Percentiles rank a stretch among this genome's conserved stretches.
Evolutionary conservation across 2,113 vertebrate species (phyloP).

Genomic region (Engraulis encrasicolus): DNA sequence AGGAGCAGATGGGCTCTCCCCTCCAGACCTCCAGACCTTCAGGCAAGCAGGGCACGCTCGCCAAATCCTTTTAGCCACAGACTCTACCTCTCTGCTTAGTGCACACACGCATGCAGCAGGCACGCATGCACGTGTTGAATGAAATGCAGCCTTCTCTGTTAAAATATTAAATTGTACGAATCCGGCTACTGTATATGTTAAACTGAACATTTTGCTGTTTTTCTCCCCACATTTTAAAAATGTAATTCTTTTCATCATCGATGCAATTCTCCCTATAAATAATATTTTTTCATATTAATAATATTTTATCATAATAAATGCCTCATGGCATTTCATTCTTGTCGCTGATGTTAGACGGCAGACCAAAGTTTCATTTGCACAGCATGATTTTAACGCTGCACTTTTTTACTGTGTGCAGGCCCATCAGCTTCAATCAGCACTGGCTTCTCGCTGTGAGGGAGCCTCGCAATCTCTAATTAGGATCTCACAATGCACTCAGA

Average conservation of each 20-base stretch:
- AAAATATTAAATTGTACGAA: too few relatives aligned
- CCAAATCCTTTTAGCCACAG: neutral
- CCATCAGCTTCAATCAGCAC: neutral
- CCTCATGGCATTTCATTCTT: neutral
- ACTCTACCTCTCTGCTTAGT: neutral
- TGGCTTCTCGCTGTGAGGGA: neutral
- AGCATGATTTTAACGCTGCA: too few relatives aligned
- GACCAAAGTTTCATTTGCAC: neutral
- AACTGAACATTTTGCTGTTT: too few relatives aligned
- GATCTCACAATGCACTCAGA: neutral
- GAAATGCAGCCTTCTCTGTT: too few relatives aligned
- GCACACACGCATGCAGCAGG: neutral
- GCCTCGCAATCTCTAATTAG: neutral
- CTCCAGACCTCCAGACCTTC: neutral
- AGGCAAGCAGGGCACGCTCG: neutral
- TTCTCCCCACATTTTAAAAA: neutral
- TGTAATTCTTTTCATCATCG: neutral
- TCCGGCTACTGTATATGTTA: too few relatives aligned
- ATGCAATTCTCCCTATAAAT: neutral
- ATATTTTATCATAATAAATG: neutral
- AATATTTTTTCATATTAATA: neutral
- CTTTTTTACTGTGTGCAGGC: too few relatives aligned
- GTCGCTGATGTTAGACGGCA: neutral
- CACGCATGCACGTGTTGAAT: neutral
- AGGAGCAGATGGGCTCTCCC: slow-evolving; percentile 11